These are phyloP conservation scores for Heliothis virescens DNA, from an alignment of 1,140 invertebrate genomes.

Conservation along the genomic window DNA sequence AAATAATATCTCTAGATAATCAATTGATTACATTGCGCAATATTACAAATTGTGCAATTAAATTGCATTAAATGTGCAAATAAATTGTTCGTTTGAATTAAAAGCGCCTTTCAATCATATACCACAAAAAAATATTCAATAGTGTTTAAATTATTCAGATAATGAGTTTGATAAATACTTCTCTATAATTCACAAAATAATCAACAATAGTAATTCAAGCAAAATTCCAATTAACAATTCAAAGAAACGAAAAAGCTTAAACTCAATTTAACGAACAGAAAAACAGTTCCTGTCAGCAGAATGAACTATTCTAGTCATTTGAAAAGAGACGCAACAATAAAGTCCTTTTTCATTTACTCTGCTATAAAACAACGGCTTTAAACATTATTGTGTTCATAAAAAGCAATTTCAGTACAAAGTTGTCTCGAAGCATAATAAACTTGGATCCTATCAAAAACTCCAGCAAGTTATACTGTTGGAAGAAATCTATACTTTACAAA, in stretches of 20 bases:
- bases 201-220: too few relatives aligned
- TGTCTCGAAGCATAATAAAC: conserved; percentile 25
- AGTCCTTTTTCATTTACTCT: not conserved
- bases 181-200: too few relatives aligned
- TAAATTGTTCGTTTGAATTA: too few relatives aligned
- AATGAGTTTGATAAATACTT: too few relatives aligned
- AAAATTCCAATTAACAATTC: too few relatives aligned
- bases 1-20: too few relatives aligned
- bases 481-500: conserved; percentile 23
- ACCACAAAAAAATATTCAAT: too few relatives aligned
- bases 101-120: too few relatives aligned
- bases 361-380: not conserved
- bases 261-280: not conserved
- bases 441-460: not conserved
- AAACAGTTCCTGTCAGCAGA: not conserved
- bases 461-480: conserved; percentile 8
- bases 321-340: not conserved
- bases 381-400: not conserved
- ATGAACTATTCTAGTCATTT: not conserved
- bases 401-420: conserved; percentile 2
- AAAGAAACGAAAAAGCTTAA: not conserved
- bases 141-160: too few relatives aligned
- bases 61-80: too few relatives aligned
- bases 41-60: too few relatives aligned
- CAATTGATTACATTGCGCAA: too few relatives aligned